Conservation (phyloP, 2,888 invertebrate species). For the Trichogramma evanescens region DNA sequence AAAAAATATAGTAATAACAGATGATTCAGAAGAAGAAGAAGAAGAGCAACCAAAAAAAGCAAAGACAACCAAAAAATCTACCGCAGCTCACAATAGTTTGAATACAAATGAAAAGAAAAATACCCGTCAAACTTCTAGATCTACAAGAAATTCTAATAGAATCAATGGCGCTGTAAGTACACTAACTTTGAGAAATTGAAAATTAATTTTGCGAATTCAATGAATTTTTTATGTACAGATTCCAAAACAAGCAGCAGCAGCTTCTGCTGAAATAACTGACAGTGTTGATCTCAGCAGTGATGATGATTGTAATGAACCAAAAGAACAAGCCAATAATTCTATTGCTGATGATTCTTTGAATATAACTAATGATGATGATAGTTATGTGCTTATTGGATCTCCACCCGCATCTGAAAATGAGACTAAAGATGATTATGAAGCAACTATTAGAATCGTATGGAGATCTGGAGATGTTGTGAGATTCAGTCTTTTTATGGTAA, state of each 20-base stretch:
- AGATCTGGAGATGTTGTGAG: conserved; percentile 33
- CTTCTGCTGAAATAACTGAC: conserved; percentile 3
- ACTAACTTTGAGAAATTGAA: no score
- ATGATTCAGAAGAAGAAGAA: no score
- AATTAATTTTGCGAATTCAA: neutral
- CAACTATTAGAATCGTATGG: conserved; percentile 37
- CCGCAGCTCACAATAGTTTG: no score
- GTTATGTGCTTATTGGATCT: conserved; percentile 16
- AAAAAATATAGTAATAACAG: neutral
- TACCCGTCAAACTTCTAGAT: no score
- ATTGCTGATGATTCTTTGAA: conserved; percentile 8
- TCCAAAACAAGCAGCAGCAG: neutral
- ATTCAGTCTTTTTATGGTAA: conserved; percentile 11
- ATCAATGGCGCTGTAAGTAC: no score
- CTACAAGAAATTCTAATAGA: no score
- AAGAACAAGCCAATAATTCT: conserved; percentile 5
- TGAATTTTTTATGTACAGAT: conserved; percentile 1
- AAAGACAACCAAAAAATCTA: no score
- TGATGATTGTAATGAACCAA: no score
- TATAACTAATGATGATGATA: conserved; percentile 14
- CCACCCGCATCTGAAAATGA: conserved; percentile 5
- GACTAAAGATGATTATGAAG: conserved; percentile 31
- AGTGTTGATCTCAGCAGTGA: conserved; percentile 1
- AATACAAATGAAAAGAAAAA: no score
- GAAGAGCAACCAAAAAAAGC: no score